Conservation (phyloP, 2,113 vertebrate genomes). For the Gallinago paraguaiae region DNA sequence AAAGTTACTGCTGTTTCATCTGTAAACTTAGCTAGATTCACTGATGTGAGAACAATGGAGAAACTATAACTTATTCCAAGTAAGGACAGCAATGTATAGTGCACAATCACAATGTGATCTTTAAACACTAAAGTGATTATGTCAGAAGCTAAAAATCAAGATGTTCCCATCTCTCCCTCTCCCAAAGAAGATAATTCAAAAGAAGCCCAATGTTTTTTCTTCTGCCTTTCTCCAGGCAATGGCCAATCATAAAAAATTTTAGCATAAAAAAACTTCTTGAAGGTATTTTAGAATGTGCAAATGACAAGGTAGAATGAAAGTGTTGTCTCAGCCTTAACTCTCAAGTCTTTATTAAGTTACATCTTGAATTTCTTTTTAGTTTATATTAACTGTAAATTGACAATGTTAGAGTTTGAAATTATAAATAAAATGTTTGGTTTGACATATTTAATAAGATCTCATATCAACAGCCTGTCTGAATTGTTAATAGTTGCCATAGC, state of each 20-base stretch:
- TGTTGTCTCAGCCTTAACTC: not conserved
- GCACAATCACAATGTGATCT: not conserved
- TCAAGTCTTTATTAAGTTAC: conserved; percentile 7
- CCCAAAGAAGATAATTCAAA: not conserved
- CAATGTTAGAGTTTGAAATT: conserved; percentile 12
- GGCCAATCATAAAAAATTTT: not conserved
- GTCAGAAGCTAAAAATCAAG: not conserved
- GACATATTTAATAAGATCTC: conserved; percentile 54
- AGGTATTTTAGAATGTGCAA: not conserved
- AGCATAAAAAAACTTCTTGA: not conserved
- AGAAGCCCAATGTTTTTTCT: not conserved
- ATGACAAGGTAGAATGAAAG: conserved; percentile 18
- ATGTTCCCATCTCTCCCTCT: not conserved
- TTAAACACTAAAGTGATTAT: not conserved
- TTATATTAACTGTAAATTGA: conserved; percentile 22
- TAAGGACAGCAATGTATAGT: not conserved
- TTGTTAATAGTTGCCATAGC: conserved; percentile 60
- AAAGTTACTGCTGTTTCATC: not conserved
- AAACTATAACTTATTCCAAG: not conserved
- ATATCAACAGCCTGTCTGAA: conserved; percentile 59
- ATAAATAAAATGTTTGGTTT: conserved; percentile 61
- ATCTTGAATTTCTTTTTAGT: conserved; percentile 45
- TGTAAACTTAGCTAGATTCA: not conserved
- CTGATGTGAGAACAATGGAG: not conserved
- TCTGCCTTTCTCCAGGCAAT: not conserved